Conservation (phyloP, 2,113 vertebrate species). For the Noturus placidus region DNA sequence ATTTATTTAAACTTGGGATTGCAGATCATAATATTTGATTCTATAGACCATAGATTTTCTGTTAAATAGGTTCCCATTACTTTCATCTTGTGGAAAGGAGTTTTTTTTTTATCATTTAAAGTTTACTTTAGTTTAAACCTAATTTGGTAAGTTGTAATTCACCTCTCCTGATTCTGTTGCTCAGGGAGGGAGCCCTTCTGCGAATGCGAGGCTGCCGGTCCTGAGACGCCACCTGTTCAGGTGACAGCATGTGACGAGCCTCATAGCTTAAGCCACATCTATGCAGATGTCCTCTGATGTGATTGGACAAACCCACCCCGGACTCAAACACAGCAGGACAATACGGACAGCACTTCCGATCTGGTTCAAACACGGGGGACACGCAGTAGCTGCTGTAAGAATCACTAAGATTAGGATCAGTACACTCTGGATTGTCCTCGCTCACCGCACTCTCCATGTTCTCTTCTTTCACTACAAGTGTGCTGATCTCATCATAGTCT, state of each 20-base stretch:
- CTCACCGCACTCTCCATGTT: slow-evolving; percentile 55
- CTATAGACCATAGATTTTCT: no score
- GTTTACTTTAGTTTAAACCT: neutral
- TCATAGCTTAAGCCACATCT: slow-evolving; percentile 89
- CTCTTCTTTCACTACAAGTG: slow-evolving; percentile 70
- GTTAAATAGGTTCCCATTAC: neutral
- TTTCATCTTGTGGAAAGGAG: neutral
- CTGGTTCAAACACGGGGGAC: slow-evolving; percentile 51
- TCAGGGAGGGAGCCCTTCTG: slow-evolving; percentile 77
- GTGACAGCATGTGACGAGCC: slow-evolving; percentile 89
- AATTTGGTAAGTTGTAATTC: slow-evolving; percentile 48
- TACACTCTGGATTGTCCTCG: slow-evolving; percentile 47
- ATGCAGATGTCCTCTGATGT: slow-evolving; percentile 90
- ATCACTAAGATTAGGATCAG: slow-evolving; percentile 29
- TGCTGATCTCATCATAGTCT: slow-evolving; percentile 61
- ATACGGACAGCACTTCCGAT: slow-evolving; percentile 87
- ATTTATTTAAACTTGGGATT: no score
- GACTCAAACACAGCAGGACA: slow-evolving; percentile 92
- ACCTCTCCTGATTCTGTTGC: slow-evolving; percentile 86
- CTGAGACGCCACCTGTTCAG: slow-evolving; percentile 88
- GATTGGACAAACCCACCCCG: slow-evolving; percentile 90
- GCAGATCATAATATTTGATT: no score
- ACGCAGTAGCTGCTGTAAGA: slow-evolving; percentile 47
- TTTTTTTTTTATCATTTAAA: neutral
- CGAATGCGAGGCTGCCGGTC: slow-evolving; percentile 87